Evolutionary conservation across 2,113 vertebrate genomes (phyloP).

Genomic region (Bambusicola thoracicus): DNA sequence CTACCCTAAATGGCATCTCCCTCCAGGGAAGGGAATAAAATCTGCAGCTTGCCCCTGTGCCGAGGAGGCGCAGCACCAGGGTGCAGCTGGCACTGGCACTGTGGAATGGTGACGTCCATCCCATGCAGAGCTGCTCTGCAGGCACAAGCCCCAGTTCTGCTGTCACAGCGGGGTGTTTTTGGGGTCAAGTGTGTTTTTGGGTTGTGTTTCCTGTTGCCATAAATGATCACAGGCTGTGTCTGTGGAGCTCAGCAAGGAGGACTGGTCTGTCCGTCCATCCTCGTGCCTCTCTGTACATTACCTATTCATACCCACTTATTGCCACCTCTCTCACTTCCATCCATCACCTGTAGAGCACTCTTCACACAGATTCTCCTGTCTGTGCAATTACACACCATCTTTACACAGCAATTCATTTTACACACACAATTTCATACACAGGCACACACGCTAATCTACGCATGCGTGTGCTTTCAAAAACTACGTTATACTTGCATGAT

Average conservation of each 20-base stretch:
- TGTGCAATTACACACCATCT: accelerated
- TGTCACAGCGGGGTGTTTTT: neutral
- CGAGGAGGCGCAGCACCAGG: neutral
- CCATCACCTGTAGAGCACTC: neutral
- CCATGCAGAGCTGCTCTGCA: neutral
- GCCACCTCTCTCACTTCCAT: neutral
- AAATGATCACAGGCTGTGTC: accelerated
- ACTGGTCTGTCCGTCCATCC: neutral
- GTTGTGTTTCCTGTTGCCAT: accelerated
- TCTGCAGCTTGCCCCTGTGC: neutral
- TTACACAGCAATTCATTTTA: accelerated
- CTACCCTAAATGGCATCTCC: conserved; percentile 41
- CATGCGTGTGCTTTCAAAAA: neutral
- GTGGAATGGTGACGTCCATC: neutral
- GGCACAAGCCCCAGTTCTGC: neutral
- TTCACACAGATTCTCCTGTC: accelerated
- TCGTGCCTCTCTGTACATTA: accelerated
- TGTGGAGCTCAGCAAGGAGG: neutral
- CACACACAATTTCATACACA: accelerated
- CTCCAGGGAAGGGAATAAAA: conserved; percentile 1
- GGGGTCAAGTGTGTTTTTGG: accelerated
- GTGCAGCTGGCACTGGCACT: neutral
- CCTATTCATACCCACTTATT: neutral
- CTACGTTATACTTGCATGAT: neutral
- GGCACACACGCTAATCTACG: neutral